Conservation (phyloP, 2,888 invertebrate species). For the Sminthurinus aureus region DNA sequence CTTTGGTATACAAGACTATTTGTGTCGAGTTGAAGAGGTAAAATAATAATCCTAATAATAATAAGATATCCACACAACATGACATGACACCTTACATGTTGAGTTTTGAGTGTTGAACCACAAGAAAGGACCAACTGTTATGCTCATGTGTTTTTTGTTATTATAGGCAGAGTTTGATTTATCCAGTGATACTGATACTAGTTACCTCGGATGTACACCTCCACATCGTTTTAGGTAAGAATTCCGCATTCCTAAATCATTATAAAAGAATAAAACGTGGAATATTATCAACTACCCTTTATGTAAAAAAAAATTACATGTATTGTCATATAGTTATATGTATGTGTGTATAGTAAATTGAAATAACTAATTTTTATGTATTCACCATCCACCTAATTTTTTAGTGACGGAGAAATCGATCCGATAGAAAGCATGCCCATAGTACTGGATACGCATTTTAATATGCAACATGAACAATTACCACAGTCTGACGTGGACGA, state of each 20-base stretch:
- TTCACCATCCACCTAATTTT: slow-evolving; percentile 54
- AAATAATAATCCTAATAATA: slow-evolving; percentile 1
- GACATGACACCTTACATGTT: too few relatives aligned
- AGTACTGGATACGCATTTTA: slow-evolving; percentile 49
- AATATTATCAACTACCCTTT: too few relatives aligned
- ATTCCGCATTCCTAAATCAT: too few relatives aligned
- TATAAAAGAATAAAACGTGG: too few relatives aligned
- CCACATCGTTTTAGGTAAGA: slow-evolving; percentile 46
- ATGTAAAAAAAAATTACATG: too few relatives aligned
- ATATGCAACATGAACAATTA: not conserved
- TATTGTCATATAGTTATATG: too few relatives aligned
- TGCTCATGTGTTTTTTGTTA: not conserved
- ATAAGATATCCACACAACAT: too few relatives aligned
- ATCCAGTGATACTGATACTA: slow-evolving; percentile 55
- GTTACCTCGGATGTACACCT: slow-evolving; percentile 54
- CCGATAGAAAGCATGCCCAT: slow-evolving; percentile 57
- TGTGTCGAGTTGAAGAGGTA: slow-evolving; percentile 56
- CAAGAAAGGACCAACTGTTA: not conserved
- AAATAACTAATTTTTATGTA: too few relatives aligned
- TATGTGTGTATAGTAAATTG: too few relatives aligned
- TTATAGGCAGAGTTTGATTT: slow-evolving; percentile 49
- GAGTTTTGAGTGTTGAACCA: not conserved
- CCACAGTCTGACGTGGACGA: not conserved
- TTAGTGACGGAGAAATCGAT: slow-evolving; percentile 57
- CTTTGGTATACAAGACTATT: slow-evolving; percentile 58